Conservation (phyloP, 2,797 vertebrate genomes). For the Nothura maculosa region DNA sequence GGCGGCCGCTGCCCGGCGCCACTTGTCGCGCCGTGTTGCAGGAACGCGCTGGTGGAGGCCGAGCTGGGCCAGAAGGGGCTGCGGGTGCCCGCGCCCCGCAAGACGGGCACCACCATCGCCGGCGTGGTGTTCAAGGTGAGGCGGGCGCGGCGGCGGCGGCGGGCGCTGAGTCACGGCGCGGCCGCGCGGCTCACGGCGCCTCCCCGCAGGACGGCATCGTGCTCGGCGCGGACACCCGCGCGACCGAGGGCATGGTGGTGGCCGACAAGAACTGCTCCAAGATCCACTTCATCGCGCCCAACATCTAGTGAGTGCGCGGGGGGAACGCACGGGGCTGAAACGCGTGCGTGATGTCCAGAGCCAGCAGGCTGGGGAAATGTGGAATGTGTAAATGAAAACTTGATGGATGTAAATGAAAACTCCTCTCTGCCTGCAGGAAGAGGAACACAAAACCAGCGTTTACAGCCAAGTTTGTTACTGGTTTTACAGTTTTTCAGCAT, state of each 20-base stretch:
- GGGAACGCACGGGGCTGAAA: background rate
- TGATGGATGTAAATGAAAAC: background rate
- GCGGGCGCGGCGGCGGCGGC: fast-evolving
- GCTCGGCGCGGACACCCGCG: slow-evolving; percentile 93
- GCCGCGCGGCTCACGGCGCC: fast-evolving
- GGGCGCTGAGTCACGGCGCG: background rate
- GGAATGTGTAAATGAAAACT: fast-evolving
- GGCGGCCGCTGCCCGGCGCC: fast-evolving
- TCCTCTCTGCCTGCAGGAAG: fast-evolving
- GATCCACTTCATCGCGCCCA: slow-evolving; percentile 97
- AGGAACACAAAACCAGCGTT: no score
- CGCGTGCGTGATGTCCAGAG: no score
- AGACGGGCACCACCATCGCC: slow-evolving; percentile 97
- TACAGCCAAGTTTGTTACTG: background rate
- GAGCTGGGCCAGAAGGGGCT: slow-evolving; percentile 85
- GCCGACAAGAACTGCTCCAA: slow-evolving; percentile 99
- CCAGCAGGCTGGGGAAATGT: background rate
- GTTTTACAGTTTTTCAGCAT: no score
- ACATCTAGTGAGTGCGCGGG: slow-evolving; percentile 90
- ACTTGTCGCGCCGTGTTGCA: slow-evolving; percentile 28
- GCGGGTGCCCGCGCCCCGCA: slow-evolving; percentile 89
- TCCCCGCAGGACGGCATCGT: slow-evolving; percentile 53
- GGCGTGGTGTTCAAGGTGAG: slow-evolving; percentile 94
- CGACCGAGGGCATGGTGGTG: slow-evolving; percentile 96
- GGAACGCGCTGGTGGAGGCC: slow-evolving; percentile 89